phyloP scores from a whole-genome alignment of 35 echinoderm and acorn worm species.

The Lytechinus pictus region DNA sequence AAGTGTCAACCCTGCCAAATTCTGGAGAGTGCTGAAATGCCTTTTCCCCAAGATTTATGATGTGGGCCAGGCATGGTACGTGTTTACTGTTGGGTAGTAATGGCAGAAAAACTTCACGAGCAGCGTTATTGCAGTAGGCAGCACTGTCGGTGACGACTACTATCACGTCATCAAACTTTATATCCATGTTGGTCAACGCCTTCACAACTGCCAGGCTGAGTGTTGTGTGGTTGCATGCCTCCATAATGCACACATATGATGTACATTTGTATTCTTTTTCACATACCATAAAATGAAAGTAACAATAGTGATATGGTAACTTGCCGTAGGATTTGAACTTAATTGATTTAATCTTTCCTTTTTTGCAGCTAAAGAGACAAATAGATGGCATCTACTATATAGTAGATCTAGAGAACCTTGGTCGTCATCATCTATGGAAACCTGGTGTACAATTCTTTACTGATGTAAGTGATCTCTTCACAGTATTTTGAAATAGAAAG shows the following conservation, averaged over 20 bases:
- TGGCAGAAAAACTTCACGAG: slow-evolving; percentile 44
- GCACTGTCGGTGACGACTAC: slow-evolving; percentile 62
- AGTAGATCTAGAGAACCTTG: slow-evolving; percentile 51
- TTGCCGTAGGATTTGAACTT: neutral
- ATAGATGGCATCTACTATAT: slow-evolving; percentile 48
- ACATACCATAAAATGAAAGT: too few relatives aligned
- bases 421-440: slow-evolving; percentile 50
- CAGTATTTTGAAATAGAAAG: too few relatives aligned
- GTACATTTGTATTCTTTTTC: too few relatives aligned
- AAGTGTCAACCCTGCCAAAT: slow-evolving; percentile 63
- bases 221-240: slow-evolving; percentile 64
- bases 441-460: slow-evolving; percentile 51
- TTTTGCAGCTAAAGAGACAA: slow-evolving; percentile 44
- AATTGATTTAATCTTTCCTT: neutral
- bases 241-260: slow-evolving; percentile 58
- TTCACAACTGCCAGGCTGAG: slow-evolving; percentile 63
- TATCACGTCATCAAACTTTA: slow-evolving; percentile 64
- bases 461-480: neutral
- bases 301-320: neutral
- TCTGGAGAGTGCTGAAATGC: slow-evolving; percentile 69
- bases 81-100: slow-evolving; percentile 49
- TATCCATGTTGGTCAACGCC: slow-evolving; percentile 47
- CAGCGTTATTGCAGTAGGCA: slow-evolving; percentile 65
- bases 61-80: slow-evolving; percentile 68
- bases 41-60: slow-evolving; percentile 71